Conservation (phyloP, 2,888 invertebrate genomes). For the Drosophila flavopinicola region DNA sequence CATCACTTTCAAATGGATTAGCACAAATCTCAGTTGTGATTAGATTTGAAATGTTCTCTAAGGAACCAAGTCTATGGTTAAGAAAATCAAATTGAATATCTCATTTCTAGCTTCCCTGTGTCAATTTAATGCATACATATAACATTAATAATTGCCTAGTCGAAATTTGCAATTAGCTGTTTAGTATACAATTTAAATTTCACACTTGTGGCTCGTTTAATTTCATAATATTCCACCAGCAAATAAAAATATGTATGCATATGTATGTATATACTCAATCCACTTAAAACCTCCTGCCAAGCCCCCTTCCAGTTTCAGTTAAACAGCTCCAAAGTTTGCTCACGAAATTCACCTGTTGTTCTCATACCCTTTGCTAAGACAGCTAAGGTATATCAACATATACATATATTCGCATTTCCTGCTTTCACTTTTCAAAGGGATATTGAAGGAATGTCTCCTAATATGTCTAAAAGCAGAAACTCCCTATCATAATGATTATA, state of each 20-base stretch:
- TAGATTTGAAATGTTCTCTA: slow-evolving; percentile 14
- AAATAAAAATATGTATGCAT: slow-evolving; percentile 2
- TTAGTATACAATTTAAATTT: slow-evolving; percentile 16
- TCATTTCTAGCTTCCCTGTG: slow-evolving; percentile 1
- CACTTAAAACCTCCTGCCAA: slow-evolving; percentile 15
- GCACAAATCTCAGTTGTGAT: slow-evolving; percentile 11
- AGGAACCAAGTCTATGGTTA: too few relatives aligned
- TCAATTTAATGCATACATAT: slow-evolving; percentile 16
- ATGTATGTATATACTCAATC: background rate
- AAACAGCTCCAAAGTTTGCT: background rate
- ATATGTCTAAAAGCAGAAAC: too few relatives aligned
- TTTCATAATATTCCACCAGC: slow-evolving; percentile 25
- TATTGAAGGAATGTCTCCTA: too few relatives aligned
- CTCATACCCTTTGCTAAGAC: slow-evolving; percentile 2
- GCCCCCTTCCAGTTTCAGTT: slow-evolving; percentile 15
- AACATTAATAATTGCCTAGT: too few relatives aligned
- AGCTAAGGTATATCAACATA: background rate
- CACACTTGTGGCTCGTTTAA: slow-evolving; percentile 46
- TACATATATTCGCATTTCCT: background rate
- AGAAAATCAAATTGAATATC: background rate
- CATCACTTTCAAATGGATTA: slow-evolving; percentile 40
- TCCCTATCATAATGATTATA: too few relatives aligned
- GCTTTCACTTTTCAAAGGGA: too few relatives aligned
- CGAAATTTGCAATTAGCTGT: too few relatives aligned
- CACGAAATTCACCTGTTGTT: slow-evolving; percentile 37